These are phyloP conservation scores for Sinella curviseta DNA, from an alignment of 1,140 invertebrate species.

Conservation along the genomic window DNA sequence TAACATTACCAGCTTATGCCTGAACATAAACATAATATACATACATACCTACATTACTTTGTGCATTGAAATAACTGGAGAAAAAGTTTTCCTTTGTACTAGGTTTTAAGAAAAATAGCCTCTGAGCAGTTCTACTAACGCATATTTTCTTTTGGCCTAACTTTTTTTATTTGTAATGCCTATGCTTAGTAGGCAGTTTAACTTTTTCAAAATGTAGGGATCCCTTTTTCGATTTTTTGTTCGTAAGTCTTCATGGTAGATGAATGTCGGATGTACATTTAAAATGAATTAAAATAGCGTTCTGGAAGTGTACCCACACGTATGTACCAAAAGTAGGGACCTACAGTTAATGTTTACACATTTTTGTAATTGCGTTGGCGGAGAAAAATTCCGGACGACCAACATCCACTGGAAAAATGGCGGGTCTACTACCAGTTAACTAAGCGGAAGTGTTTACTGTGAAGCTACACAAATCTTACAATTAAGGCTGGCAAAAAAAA, in stretches of 20 bases:
- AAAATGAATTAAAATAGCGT: neutral
- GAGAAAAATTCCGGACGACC: neutral
- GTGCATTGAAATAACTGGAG: too few species aligned
- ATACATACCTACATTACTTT: too few species aligned
- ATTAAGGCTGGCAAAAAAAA: neutral
- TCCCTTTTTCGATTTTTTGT: neutral
- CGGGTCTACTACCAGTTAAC: neutral
- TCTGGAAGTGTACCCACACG: neutral
- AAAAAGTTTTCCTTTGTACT: too few species aligned
- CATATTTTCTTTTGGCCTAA: too few species aligned
- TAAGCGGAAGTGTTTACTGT: neutral
- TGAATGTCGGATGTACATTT: neutral
- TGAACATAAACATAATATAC: too few species aligned
- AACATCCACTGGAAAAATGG: neutral
- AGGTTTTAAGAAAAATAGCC: too few species aligned
- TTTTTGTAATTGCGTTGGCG: neutral
- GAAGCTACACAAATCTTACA: conserved; percentile 6
- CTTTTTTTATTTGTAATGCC: too few species aligned
- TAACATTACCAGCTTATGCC: too few species aligned
- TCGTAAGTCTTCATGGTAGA: neutral
- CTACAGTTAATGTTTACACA: neutral
- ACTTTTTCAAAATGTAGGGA: neutral
- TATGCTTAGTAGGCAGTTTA: too few species aligned
- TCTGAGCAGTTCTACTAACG: too few species aligned
- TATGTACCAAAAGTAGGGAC: neutral